These are phyloP conservation scores for Parotia lawesii DNA, from an alignment of 2,113 vertebrate species.

Conservation along the genomic window DNA sequence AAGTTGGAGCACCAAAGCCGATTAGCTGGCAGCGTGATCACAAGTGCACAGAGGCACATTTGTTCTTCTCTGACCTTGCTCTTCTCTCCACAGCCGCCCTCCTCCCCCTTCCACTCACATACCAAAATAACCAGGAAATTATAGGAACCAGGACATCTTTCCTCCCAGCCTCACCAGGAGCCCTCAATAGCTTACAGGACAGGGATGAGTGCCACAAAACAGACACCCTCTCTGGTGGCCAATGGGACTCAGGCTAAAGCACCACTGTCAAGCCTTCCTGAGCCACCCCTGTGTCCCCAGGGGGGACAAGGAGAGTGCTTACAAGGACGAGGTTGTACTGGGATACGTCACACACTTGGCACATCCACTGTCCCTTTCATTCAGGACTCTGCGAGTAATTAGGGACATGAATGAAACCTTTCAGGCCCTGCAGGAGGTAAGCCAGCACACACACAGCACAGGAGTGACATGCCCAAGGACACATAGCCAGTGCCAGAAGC, in stretches of 20 bases:
- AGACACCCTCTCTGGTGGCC: background rate
- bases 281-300: background rate
- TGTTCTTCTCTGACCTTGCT: conserved; percentile 66
- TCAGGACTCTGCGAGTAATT: background rate
- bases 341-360: conserved; percentile 23
- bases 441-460: background rate
- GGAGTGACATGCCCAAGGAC: background rate
- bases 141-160: conserved; percentile 49
- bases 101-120: conserved; percentile 49
- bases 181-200: conserved; percentile 14
- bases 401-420: conserved; percentile 43
- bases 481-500: background rate
- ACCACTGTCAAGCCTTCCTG: background rate
- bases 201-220: background rate
- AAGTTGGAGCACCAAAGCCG: conserved; percentile 13
- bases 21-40: background rate
- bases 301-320: background rate
- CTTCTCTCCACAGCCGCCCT: conserved; percentile 8
- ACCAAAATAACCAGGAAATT: conserved; percentile 59
- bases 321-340: background rate
- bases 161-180: conserved; percentile 3
- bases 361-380: conserved; percentile 22
- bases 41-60: conserved; percentile 51
- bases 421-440: conserved; percentile 35
- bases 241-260: background rate